Evolutionary conservation across 2,797 vertebrate genomes (phyloP).

Genomic region (Tachyglossus aculeatus): DNA sequence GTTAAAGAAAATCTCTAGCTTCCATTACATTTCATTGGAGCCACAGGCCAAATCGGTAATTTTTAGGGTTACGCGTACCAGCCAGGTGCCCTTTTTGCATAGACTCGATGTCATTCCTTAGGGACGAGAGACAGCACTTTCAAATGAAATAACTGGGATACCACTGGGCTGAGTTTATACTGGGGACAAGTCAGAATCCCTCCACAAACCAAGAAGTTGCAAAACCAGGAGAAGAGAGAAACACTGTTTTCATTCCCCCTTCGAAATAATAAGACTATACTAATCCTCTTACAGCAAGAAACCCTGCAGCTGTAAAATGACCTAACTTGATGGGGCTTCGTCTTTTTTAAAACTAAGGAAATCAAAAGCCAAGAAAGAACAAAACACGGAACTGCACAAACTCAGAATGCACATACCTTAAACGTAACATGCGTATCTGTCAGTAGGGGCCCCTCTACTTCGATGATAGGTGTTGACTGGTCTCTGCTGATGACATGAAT

Average conservation of each 20-base stretch:
- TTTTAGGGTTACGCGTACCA: too few relatives aligned
- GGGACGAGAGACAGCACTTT: too few relatives aligned
- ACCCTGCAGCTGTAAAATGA: background rate
- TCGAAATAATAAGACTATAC: background rate
- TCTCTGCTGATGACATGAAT: slow-evolving; percentile 96
- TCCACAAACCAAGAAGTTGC: background rate
- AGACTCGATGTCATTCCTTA: too few relatives aligned
- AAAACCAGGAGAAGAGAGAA: background rate
- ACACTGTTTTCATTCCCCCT: background rate
- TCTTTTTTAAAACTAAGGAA: background rate
- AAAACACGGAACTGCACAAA: background rate
- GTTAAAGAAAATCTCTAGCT: too few relatives aligned
- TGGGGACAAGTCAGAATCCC: background rate
- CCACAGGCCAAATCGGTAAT: too few relatives aligned
- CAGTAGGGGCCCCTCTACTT: slow-evolving; percentile 96
- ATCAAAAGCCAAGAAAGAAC: background rate
- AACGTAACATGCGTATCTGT: slow-evolving; percentile 96
- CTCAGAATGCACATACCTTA: slow-evolving; percentile 78
- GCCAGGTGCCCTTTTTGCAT: too few relatives aligned
- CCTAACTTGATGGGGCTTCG: background rate
- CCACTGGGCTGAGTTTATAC: background rate
- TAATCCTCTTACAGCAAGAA: background rate
- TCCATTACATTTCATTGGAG: too few relatives aligned
- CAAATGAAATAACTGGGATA: background rate
- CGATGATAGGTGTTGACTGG: slow-evolving; percentile 95